Conservation (phyloP, 2,888 invertebrate genomes). For the Omphaloscelis lunosa region DNA sequence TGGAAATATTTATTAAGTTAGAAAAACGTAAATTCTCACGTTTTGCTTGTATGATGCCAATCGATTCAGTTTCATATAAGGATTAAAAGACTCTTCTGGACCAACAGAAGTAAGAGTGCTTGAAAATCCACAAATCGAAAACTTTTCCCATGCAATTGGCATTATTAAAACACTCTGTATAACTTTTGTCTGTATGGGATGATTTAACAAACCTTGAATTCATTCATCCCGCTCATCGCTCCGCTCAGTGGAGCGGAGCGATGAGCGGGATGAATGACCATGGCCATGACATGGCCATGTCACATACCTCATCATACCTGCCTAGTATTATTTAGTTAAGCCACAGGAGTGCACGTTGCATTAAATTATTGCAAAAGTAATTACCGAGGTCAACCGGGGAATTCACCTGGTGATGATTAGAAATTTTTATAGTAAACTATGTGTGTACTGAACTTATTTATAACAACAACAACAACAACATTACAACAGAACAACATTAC, state of each 20-base stretch:
- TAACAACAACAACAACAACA: too few species aligned
- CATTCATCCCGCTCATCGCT: not conserved
- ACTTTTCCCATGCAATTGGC: not conserved
- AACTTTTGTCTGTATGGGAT: not conserved
- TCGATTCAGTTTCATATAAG: too few species aligned
- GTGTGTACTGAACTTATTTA: not conserved
- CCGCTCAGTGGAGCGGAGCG: too few species aligned
- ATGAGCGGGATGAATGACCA: too few species aligned
- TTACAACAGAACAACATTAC: too few species aligned
- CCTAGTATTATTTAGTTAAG: constrained; percentile 28
- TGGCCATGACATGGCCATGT: too few species aligned
- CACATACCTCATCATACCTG: not conserved
- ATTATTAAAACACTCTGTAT: not conserved
- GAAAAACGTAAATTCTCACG: too few species aligned
- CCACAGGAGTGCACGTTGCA: constrained; percentile 36
- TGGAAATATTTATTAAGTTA: too few species aligned
- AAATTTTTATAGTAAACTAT: constrained; percentile 8
- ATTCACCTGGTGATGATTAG: constrained; percentile 18
- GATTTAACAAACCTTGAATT: not conserved
- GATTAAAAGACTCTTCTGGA: too few species aligned
- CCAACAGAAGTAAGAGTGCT: too few species aligned
- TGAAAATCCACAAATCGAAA: too few species aligned
- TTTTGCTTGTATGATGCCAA: too few species aligned
- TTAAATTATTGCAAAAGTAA: constrained; percentile 55
- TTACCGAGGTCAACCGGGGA: constrained; percentile 32